Conservation (phyloP, 2,888 invertebrate genomes). For the Dasypogon diadema region DNA sequence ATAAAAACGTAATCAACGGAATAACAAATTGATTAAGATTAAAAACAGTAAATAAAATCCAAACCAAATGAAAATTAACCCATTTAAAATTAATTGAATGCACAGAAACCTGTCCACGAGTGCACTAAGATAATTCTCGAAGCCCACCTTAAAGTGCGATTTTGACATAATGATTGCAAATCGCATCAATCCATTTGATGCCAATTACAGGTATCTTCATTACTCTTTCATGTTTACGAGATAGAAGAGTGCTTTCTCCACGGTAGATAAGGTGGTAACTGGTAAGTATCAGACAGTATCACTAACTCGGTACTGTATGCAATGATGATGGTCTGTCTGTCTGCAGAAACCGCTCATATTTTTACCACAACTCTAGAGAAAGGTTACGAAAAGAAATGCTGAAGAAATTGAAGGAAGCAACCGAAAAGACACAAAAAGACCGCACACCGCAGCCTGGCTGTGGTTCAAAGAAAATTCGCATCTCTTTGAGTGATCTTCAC, state of each 20-base stretch:
- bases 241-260: conserved; percentile 24
- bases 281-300: conserved; percentile 4
- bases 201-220: conserved; percentile 10
- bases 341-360: conserved; percentile 25
- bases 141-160: background rate
- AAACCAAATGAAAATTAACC: no score
- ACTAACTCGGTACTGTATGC: background rate
- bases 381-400: conserved; percentile 36
- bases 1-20: no score
- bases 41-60: no score
- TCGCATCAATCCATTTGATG: conserved; percentile 12
- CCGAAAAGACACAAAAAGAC: background rate
- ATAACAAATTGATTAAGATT: no score
- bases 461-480: conserved; percentile 46
- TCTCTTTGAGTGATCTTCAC: conserved; percentile 38
- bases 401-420: conserved; percentile 1
- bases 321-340: conserved; percentile 18
- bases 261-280: background rate
- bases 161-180: background rate
- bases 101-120: no score
- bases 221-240: background rate
- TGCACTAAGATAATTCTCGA: background rate
- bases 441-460: background rate
- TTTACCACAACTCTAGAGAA: conserved; percentile 20
- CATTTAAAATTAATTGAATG: no score